These are phyloP conservation scores for Drosophila monieri DNA, from an alignment of 2,888 invertebrate species.

Conservation along the genomic window DNA sequence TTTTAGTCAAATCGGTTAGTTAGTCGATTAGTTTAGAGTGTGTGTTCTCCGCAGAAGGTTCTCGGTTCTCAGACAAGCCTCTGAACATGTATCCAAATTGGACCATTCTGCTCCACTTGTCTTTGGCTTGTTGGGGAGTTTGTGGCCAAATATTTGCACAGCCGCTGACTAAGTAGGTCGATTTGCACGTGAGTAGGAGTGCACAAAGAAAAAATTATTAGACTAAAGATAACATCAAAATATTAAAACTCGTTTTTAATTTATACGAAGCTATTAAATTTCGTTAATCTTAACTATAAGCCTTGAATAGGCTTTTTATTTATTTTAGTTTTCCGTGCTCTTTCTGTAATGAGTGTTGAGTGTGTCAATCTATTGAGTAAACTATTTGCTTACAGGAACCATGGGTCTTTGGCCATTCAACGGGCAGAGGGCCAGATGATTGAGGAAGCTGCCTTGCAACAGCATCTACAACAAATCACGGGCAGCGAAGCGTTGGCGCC, in stretches of 20 bases:
- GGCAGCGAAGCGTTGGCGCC: slow-evolving; percentile 55
- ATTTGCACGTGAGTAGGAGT: slow-evolving; percentile 7
- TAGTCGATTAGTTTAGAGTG: slow-evolving; percentile 47
- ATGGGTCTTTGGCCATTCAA: slow-evolving; percentile 37
- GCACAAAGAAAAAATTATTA: not conserved
- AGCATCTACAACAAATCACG: slow-evolving; percentile 55
- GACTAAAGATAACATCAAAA: not conserved
- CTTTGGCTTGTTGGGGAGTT: slow-evolving; percentile 29
- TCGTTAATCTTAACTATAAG: too few relatives aligned
- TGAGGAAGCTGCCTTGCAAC: slow-evolving; percentile 45
- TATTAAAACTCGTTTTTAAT: not conserved
- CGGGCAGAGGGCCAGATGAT: slow-evolving; percentile 50
- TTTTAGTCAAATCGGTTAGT: slow-evolving; percentile 28
- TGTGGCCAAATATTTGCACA: slow-evolving; percentile 65
- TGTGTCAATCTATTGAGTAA: slow-evolving; percentile 63
- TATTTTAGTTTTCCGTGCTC: not conserved
- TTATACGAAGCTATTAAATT: too few relatives aligned
- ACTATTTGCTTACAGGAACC: slow-evolving; percentile 48
- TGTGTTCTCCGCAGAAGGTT: slow-evolving; percentile 42
- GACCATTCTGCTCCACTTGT: slow-evolving; percentile 40
- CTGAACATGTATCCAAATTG: slow-evolving; percentile 53
- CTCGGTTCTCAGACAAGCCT: slow-evolving; percentile 12
- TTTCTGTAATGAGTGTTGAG: slow-evolving; percentile 16
- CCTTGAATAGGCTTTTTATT: not conserved
- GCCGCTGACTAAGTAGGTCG: slow-evolving; percentile 70